Percentiles rank a stretch among this genome's conserved stretches.
Conservation (phyloP, 2,113 vertebrate species). For the Clarias macrocephalus region DNA sequence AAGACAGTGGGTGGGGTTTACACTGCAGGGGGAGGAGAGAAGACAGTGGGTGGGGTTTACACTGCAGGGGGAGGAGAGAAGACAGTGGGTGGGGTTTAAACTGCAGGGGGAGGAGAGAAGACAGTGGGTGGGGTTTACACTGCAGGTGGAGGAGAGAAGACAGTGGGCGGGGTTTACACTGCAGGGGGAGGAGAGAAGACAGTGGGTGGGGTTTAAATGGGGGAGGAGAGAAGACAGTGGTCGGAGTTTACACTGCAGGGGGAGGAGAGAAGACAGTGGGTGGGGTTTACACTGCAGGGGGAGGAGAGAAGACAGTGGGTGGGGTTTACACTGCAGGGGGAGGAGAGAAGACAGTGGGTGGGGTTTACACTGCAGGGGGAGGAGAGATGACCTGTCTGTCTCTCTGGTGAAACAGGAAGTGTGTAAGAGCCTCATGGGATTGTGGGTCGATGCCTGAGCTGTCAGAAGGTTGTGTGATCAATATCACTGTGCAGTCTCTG, state of each 20-base stretch:
- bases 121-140: too few species aligned
- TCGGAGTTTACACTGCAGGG: neutral
- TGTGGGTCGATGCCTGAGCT: constrained; percentile 35
- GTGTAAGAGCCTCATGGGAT: neutral
- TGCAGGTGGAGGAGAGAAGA: too few species aligned
- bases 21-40: neutral
- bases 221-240: neutral
- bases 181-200: too few species aligned
- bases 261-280: too few species aligned
- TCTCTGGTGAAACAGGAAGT: constrained; percentile 11
- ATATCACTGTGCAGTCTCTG: constrained; percentile 12
- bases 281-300: neutral
- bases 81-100: too few species aligned
- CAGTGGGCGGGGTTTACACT: too few species aligned
- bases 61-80: neutral
- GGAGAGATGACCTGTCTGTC: neutral
- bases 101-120: too few species aligned
- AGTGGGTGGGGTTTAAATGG: neutral
- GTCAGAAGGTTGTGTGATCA: constrained; percentile 46
- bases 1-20: neutral
- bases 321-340: neutral
- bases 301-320: neutral
- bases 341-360: too few species aligned
- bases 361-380: too few species aligned
- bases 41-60: neutral